Evolutionary conservation across 2,888 invertebrate species (phyloP).

Genomic region (Euzophera pinguis): DNA sequence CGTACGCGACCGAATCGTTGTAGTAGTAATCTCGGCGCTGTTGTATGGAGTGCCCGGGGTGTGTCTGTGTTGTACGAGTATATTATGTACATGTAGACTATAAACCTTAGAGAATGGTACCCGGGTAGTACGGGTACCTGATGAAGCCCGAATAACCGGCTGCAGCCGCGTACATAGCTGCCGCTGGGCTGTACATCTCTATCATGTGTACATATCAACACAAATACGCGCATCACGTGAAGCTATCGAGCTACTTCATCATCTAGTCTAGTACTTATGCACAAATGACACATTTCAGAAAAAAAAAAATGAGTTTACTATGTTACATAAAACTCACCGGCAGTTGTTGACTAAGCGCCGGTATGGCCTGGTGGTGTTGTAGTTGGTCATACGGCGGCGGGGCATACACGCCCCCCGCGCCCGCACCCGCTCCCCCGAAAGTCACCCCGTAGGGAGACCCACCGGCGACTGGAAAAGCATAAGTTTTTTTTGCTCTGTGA

Average conservation of each 20-base stretch:
- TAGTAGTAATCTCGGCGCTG: too few species aligned
- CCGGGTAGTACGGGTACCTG: conserved; percentile 87
- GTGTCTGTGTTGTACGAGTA: too few species aligned
- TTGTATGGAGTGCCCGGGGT: too few species aligned
- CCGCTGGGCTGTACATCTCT: conserved; percentile 87
- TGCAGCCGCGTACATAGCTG: conserved; percentile 83
- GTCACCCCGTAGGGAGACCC: conserved; percentile 81
- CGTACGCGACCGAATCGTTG: too few species aligned
- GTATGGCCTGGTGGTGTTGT: conserved; percentile 71
- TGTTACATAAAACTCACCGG: conserved; percentile 41
- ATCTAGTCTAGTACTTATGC: too few species aligned
- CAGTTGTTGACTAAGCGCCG: conserved; percentile 68
- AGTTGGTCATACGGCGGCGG: conserved; percentile 88
- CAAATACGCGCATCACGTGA: too few species aligned
- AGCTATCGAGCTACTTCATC: too few species aligned
- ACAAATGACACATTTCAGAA: too few species aligned
- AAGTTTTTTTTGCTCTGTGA: too few species aligned
- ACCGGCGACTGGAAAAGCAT: conserved; percentile 71
- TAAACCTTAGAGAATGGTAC: too few species aligned
- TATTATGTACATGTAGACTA: too few species aligned
- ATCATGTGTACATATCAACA: too few species aligned
- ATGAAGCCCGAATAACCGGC: conserved; percentile 87
- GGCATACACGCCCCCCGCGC: conserved; percentile 80
- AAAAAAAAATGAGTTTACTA: background rate
- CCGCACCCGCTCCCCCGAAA: conserved; percentile 71